Conservation (phyloP, 2,888 invertebrate genomes). For the Pediacus dermestoides region DNA sequence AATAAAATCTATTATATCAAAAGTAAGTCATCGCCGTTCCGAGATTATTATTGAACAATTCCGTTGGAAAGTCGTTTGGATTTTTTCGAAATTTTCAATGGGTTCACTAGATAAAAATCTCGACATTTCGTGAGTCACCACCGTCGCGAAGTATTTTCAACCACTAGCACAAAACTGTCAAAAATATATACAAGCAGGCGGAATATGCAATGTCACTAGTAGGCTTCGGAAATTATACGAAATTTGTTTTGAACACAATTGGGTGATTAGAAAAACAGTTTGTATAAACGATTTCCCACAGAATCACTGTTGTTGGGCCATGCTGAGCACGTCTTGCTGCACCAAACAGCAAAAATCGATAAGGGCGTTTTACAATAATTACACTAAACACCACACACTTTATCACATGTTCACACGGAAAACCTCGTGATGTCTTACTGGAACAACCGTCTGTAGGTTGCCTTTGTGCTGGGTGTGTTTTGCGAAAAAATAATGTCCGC, state of each 20-base stretch:
- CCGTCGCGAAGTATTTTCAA: slow-evolving; percentile 27
- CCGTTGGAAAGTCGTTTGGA: slow-evolving; percentile 13
- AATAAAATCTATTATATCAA: no score
- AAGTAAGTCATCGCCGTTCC: slow-evolving; percentile 10
- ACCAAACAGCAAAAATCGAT: slow-evolving; percentile 48
- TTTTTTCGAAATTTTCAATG: slow-evolving; percentile 14
- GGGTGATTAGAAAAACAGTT: slow-evolving; percentile 24
- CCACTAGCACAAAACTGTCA: slow-evolving; percentile 22
- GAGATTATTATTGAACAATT: slow-evolving; percentile 10
- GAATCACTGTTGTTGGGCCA: slow-evolving; percentile 29
- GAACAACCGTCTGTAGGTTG: slow-evolving; percentile 15
- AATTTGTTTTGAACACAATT: slow-evolving; percentile 27
- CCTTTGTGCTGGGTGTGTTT: no score
- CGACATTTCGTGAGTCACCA: slow-evolving; percentile 28
- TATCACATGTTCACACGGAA: slow-evolving; percentile 21
- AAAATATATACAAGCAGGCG: slow-evolving; percentile 18
- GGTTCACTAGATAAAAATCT: slow-evolving; percentile 13
- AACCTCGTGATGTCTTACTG: slow-evolving; percentile 16
- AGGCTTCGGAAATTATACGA: neutral
- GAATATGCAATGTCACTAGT: slow-evolving; percentile 35
- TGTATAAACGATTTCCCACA: slow-evolving; percentile 14
- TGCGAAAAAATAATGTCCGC: neutral
- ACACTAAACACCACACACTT: slow-evolving; percentile 10
- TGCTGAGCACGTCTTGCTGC: slow-evolving; percentile 43
- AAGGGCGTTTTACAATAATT: slow-evolving; percentile 47